Conservation (phyloP, 2,888 invertebrate species). For the Drosophila fulvimacula region DNA sequence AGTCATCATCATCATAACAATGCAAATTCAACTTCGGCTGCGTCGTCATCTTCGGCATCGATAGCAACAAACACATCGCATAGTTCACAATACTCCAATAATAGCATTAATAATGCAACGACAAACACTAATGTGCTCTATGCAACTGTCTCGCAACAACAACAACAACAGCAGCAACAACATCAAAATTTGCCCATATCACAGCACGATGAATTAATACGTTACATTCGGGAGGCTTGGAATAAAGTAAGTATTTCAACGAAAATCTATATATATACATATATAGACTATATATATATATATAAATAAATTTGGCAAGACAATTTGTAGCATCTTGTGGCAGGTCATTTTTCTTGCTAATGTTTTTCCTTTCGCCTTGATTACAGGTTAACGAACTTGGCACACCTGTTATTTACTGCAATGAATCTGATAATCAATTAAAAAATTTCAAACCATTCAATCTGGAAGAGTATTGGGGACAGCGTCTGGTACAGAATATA, state of each 20-base stretch:
- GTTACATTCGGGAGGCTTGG: constrained; percentile 92
- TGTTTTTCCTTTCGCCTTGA: constrained; percentile 1
- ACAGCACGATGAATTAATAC: constrained; percentile 91
- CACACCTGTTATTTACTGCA: constrained; percentile 82
- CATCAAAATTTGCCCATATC: constrained; percentile 77
- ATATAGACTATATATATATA: background rate
- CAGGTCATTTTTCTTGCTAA: constrained; percentile 38
- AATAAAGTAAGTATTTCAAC: constrained; percentile 86
- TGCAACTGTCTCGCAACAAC: constrained; percentile 48
- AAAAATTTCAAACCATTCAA: constrained; percentile 93
- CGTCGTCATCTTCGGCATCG: constrained; percentile 62
- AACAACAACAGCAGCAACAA: constrained; percentile 46
- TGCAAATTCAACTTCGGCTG: constrained; percentile 56
- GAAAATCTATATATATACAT: background rate
- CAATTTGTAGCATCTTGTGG: constrained; percentile 43
- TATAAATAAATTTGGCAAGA: constrained; percentile 2
- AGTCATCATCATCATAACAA: constrained; percentile 78
- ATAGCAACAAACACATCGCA: constrained; percentile 48
- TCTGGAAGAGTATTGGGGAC: constrained; percentile 91
- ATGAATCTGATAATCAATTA: constrained; percentile 85
- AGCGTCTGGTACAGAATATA: constrained; percentile 89
- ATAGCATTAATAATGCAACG: constrained; percentile 66
- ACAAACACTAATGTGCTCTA: constrained; percentile 54
- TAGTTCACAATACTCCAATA: constrained; percentile 69
- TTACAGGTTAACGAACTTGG: constrained; percentile 87